Conservation (phyloP, 1,140 invertebrate species). For the Solen grandis region DNA sequence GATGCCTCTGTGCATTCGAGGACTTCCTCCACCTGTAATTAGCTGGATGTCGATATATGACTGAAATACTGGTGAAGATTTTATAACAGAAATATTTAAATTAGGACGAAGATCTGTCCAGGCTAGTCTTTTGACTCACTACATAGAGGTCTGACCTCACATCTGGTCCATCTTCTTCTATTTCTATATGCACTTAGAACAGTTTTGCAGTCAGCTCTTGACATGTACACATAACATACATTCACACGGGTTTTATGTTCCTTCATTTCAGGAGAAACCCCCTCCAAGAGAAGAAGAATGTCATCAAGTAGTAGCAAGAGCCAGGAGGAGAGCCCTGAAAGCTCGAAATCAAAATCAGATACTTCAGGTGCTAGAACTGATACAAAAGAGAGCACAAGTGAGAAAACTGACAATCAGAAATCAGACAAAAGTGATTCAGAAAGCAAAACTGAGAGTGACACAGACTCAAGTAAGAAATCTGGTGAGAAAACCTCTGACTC, state of each 20-base stretch:
- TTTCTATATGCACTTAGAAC: too few species aligned
- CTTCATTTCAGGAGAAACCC: conserved; percentile 66
- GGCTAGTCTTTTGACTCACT: too few species aligned
- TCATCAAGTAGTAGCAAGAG: conserved; percentile 21
- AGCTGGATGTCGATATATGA: too few species aligned
- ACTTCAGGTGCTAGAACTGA: conserved; percentile 11
- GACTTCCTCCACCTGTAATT: too few species aligned
- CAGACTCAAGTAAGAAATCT: neutral
- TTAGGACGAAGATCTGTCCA: too few species aligned
- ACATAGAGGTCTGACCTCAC: neutral
- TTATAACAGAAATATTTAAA: too few species aligned
- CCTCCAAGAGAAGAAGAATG: conserved; percentile 69
- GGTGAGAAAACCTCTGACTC: conserved; percentile 38
- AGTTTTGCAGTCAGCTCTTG: neutral
- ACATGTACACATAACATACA: neutral
- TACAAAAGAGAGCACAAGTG: conserved; percentile 10
- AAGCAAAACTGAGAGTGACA: conserved; percentile 27
- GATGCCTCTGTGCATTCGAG: too few species aligned
- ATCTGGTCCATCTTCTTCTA: neutral
- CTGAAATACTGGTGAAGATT: too few species aligned
- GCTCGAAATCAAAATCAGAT: too few species aligned
- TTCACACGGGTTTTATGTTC: too few species aligned
- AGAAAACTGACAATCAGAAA: conserved; percentile 29
- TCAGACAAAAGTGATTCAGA: conserved; percentile 8
- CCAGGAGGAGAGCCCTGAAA: too few species aligned